A percentile compares a stretch with the other conserved stretches of the same genome.
phyloP scores from a whole-genome alignment of 2,797 vertebrate species.

The Xenentodon cancila region DNA sequence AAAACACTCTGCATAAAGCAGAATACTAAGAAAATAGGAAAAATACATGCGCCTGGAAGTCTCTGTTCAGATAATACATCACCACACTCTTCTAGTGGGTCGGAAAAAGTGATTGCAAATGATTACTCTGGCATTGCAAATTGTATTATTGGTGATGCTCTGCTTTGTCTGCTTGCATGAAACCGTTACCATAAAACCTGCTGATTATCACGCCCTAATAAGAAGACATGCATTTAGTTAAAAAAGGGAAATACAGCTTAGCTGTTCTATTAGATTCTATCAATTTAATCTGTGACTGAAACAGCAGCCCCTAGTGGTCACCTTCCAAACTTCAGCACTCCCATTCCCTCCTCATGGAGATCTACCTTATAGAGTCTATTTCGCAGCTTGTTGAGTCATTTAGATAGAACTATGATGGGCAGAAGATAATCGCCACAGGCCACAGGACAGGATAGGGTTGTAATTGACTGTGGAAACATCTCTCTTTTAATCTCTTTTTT shows the following conservation, averaged over 20 bases:
- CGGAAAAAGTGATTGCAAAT: not conserved
- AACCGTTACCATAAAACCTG: no score
- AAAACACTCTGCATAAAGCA: no score
- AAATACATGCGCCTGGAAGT: not conserved
- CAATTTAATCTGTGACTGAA: constrained; percentile 30
- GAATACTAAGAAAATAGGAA: no score
- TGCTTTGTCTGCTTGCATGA: not conserved
- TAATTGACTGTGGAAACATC: constrained; percentile 39
- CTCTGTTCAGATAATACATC: not conserved
- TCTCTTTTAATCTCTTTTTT: constrained; percentile 27
- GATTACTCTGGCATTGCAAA: not conserved
- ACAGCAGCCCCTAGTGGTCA: constrained; percentile 54
- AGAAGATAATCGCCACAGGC: constrained; percentile 32
- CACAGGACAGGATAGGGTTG: constrained; percentile 17
- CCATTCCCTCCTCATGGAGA: constrained; percentile 10
- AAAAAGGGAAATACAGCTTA: no score
- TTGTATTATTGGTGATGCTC: not conserved
- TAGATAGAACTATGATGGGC: constrained; percentile 40
- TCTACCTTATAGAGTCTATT: no score
- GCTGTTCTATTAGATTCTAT: no score
- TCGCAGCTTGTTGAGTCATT: constrained; percentile 42
- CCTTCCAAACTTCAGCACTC: constrained; percentile 15
- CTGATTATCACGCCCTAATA: no score
- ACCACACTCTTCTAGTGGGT: not conserved
- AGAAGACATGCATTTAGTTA: no score